Evolutionary conservation across 1,140 invertebrate species (phyloP).

Genomic region (Drosophila paulistorum): DNA sequence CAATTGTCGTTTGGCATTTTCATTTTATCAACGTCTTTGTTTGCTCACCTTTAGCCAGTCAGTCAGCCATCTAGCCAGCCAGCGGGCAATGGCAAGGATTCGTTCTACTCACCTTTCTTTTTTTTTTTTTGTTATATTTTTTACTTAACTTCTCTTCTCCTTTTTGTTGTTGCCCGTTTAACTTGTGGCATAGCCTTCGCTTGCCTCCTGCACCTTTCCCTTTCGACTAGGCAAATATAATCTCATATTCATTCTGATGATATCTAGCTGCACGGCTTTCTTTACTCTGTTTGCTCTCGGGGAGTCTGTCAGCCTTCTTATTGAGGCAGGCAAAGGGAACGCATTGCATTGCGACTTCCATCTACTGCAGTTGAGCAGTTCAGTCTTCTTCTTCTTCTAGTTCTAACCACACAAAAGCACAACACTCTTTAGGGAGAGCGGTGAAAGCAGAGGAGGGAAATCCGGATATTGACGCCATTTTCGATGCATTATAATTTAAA

Average conservation of each 20-base stretch:
- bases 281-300: conserved; percentile 57
- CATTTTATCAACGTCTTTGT: conserved; percentile 78
- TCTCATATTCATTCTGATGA: conserved; percentile 78
- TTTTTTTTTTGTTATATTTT: conserved; percentile 12
- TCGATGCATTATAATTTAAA: conserved; percentile 56
- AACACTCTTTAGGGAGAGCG: conserved; percentile 50
- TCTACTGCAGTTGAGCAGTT: conserved; percentile 73
- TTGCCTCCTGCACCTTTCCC: background rate
- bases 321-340: conserved; percentile 27
- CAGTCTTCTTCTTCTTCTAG: conserved; percentile 39
- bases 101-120: conserved; percentile 14
- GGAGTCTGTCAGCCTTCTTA: conserved; percentile 20
- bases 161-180: conserved; percentile 8
- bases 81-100: conserved; percentile 45
- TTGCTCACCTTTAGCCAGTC: conserved; percentile 61
- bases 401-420: conserved; percentile 66
- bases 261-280: conserved; percentile 57
- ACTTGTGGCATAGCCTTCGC: conserved; percentile 10
- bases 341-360: conserved; percentile 33
- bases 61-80: conserved; percentile 13
- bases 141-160: background rate
- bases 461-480: conserved; percentile 40
- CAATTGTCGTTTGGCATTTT: conserved; percentile 79
- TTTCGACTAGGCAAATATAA: conserved; percentile 63
- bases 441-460: conserved; percentile 15